Conservation (phyloP, 2,888 invertebrate species). For the Ochropleura plecta region DNA sequence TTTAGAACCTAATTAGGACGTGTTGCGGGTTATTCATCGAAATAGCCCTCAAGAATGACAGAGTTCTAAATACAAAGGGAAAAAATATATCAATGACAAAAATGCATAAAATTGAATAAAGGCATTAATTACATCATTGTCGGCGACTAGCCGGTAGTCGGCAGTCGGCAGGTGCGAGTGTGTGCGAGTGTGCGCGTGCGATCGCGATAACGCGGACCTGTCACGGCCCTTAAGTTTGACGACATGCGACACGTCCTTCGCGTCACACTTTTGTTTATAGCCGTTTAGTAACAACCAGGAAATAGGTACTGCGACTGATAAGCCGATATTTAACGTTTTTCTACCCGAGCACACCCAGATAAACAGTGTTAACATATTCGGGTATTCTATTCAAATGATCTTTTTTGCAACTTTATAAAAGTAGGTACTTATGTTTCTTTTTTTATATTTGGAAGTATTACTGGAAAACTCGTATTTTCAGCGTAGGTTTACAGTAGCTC, state of each 20-base stretch:
- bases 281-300: slow-evolving; percentile 65
- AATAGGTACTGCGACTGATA: slow-evolving; percentile 61
- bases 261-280: slow-evolving; percentile 77
- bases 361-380: slow-evolving; percentile 36
- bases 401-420: not conserved
- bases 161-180: slow-evolving; percentile 75
- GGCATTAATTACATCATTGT: slow-evolving; percentile 53
- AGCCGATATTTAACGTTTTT: slow-evolving; percentile 43
- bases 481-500: not conserved
- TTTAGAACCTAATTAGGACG: slow-evolving; percentile 33
- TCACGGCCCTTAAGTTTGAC: slow-evolving; percentile 74
- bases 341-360: slow-evolving; percentile 30
- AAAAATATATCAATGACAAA: slow-evolving; percentile 57
- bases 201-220: slow-evolving; percentile 65
- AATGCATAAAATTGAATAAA: slow-evolving; percentile 58
- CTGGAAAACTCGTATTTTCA: not conserved
- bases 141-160: slow-evolving; percentile 51
- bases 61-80: slow-evolving; percentile 45
- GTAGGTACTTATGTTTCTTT: not conserved
- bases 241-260: slow-evolving; percentile 73
- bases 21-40: slow-evolving; percentile 26
- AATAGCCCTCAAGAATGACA: slow-evolving; percentile 22
- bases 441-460: no score
- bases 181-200: slow-evolving; percentile 64
- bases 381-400: slow-evolving; percentile 20